Evolutionary conservation across 2,888 invertebrate genomes (phyloP).

Genomic region (Caenorhabditis imperialis): DNA sequence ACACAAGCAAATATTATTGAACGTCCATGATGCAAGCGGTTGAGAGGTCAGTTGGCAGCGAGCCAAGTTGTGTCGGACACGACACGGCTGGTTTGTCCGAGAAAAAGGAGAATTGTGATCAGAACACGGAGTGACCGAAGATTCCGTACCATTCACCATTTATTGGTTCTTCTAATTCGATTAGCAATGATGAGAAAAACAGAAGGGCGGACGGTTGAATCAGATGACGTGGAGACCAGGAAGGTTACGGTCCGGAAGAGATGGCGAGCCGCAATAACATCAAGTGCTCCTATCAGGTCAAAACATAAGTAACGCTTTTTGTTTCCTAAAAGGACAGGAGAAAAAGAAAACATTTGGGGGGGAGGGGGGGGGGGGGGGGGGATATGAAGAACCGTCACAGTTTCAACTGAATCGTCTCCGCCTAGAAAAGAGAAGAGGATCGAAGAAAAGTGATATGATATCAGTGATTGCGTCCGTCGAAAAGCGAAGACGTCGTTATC

Average conservation of each 20-base stretch:
- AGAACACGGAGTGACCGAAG: too few species aligned
- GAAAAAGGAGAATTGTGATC: neutral
- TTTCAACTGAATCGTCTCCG: too few species aligned
- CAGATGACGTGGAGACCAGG: neutral
- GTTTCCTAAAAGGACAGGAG: too few species aligned
- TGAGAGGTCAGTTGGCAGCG: constrained; percentile 13
- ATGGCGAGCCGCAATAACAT: too few species aligned
- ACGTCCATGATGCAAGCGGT: neutral
- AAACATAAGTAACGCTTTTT: too few species aligned
- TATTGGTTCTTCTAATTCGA: constrained; percentile 17
- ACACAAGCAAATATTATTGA: constrained; percentile 6
- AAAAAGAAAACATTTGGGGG: too few species aligned
- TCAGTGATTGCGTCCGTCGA: neutral
- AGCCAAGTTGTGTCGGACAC: neutral
- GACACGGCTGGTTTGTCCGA: neutral
- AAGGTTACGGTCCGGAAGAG: too few species aligned
- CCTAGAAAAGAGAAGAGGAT: neutral
- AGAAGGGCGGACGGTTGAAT: too few species aligned
- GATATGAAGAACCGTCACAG: too few species aligned
- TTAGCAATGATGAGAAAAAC: constrained; percentile 18
- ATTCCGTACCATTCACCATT: too few species aligned
- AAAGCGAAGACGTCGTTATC: neutral
- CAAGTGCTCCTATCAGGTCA: too few species aligned
- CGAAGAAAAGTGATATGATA: constrained; percentile 4
- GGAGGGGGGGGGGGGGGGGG: too few species aligned